A percentile compares a stretch with the other conserved stretches of the same genome.
phyloP scores from a whole-genome alignment of 1,140 invertebrate species.

The Calliopsis andreniformis region DNA sequence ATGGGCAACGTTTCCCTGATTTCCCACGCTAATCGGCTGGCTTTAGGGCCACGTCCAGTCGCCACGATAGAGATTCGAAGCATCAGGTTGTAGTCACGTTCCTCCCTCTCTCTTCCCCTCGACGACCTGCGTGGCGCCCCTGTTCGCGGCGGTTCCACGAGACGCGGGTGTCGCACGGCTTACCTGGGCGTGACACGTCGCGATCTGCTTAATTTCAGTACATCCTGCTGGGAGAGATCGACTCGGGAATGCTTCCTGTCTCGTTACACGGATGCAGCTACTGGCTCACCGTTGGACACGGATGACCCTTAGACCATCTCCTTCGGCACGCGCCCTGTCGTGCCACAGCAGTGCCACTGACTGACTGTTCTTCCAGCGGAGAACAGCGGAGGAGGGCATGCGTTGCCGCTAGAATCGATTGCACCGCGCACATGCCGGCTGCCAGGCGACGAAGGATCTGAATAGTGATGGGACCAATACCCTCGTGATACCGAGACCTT shows the following conservation, averaged over 20 bases:
- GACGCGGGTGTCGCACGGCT: conserved; percentile 5
- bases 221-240: conserved; percentile 24
- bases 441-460: conserved; percentile 34
- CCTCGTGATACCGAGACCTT: conserved; percentile 33
- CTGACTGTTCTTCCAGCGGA: conserved; percentile 38
- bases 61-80: conserved; percentile 22
- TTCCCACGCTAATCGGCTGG: background rate
- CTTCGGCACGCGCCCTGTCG: conserved; percentile 8
- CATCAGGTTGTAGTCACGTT: conserved; percentile 55
- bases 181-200: conserved; percentile 58
- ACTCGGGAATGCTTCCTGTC: background rate
- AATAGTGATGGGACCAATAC: conserved; percentile 44
- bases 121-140: conserved; percentile 15
- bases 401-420: conserved; percentile 62
- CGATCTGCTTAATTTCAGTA: conserved; percentile 17
- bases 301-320: conserved; percentile 37
- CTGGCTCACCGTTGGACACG: background rate
- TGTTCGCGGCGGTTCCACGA: background rate
- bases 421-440: conserved; percentile 50
- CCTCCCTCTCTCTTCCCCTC: background rate
- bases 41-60: background rate
- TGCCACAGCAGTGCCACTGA: conserved; percentile 52
- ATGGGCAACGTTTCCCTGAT: no score
- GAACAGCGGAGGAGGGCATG: conserved; percentile 53
- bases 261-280: conserved; percentile 8